A percentile compares a stretch with the other conserved stretches of the same genome.
These are phyloP conservation scores for Taenioides sp. DNA, from an alignment of 2,797 vertebrate genomes.

Conservation along the genomic window DNA sequence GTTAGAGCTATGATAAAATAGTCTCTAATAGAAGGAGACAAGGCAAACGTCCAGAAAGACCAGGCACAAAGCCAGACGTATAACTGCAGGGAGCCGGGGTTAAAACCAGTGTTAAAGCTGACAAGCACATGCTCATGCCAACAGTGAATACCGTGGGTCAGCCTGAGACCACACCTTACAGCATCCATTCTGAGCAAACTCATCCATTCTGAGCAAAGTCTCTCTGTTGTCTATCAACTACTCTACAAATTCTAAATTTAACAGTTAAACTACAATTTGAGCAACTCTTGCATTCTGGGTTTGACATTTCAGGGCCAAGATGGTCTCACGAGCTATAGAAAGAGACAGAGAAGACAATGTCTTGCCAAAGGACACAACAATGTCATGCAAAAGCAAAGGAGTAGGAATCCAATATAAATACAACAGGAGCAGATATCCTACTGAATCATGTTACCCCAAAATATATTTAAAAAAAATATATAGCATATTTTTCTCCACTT, in stretches of 20 bases:
- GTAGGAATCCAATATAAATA: too few relatives aligned
- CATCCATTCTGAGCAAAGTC: too few relatives aligned
- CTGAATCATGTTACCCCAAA: too few relatives aligned
- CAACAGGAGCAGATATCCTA: too few relatives aligned
- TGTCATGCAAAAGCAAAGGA: not conserved
- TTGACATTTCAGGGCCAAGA: too few relatives aligned
- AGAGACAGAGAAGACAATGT: not conserved
- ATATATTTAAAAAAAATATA: too few relatives aligned
- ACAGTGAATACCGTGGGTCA: not conserved
- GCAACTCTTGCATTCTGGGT: too few relatives aligned
- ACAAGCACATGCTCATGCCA: not conserved
- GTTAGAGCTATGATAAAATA: conserved; percentile 14
- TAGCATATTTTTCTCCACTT: too few relatives aligned
- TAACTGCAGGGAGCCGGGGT: not conserved
- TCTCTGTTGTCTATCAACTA: not conserved
- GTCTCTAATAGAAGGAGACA: not conserved
- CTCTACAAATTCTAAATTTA: too few relatives aligned
- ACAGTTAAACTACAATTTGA: too few relatives aligned
- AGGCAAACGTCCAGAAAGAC: conserved; percentile 7
- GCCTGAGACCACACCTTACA: not conserved
- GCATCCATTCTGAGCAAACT: not conserved
- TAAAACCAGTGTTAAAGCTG: not conserved
- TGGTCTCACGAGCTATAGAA: too few relatives aligned
- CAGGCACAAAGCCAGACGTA: conserved; percentile 2
- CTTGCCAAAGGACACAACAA: not conserved